These are phyloP conservation scores for Acestrorhynchus altus DNA, from an alignment of 2,797 vertebrate genomes.

Conservation along the genomic window DNA sequence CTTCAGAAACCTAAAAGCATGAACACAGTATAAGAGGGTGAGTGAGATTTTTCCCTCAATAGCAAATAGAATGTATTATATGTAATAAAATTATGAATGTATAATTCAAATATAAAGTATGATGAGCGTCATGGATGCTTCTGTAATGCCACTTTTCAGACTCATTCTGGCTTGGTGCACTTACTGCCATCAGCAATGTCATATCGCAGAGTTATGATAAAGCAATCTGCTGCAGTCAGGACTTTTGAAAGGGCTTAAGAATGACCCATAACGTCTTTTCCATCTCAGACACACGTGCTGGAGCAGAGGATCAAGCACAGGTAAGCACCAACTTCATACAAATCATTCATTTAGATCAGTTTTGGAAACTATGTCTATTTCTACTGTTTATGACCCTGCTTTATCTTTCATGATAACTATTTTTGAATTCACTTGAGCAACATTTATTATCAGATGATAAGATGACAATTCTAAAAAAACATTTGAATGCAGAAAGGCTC, in stretches of 20 bases:
- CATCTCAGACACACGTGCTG: background rate
- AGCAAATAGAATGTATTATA: too few relatives aligned
- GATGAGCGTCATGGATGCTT: background rate
- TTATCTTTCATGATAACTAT: too few relatives aligned
- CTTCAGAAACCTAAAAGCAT: background rate
- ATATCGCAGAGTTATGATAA: background rate
- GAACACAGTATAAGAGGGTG: conserved; percentile 20
- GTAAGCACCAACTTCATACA: background rate
- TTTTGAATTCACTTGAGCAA: too few relatives aligned
- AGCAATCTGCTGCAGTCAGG: background rate
- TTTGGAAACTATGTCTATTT: too few relatives aligned
- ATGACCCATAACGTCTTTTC: background rate
- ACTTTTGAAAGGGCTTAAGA: background rate
- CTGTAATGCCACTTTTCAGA: background rate
- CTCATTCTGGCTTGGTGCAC: background rate
- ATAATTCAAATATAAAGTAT: background rate
- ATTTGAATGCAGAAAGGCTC: too few relatives aligned
- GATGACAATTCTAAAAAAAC: too few relatives aligned
- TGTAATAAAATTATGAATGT: too few relatives aligned
- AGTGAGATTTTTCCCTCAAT: background rate
- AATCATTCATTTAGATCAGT: background rate
- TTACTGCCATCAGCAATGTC: conserved; percentile 9
- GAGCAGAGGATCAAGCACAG: background rate
- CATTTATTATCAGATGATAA: too few relatives aligned
- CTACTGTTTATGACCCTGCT: too few relatives aligned